Evolutionary conservation across 2,113 vertebrate species (phyloP).

Genomic region (Cromileptes altivelis): DNA sequence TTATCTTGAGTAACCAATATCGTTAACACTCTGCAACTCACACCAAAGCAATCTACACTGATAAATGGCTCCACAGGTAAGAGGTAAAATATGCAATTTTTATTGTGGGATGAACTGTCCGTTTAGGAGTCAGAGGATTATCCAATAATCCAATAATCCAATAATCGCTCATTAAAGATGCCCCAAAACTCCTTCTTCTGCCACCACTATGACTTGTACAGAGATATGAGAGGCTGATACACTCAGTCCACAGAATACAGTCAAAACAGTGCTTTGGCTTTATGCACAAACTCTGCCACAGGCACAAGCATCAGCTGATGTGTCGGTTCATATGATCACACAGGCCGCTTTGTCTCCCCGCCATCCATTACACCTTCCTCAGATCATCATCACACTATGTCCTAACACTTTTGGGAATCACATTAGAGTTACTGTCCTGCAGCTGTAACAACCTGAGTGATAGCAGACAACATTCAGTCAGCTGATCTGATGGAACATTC

Average conservation of each 20-base stretch:
- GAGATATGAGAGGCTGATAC: not conserved
- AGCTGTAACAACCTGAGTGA: not conserved
- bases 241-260: not conserved
- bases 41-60: no score
- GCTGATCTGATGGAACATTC: not conserved
- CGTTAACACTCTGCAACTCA: no score
- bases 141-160: not conserved
- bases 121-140: not conserved
- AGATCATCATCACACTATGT: constrained; percentile 11
- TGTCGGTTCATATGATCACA: constrained; percentile 31
- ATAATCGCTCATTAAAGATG: not conserved
- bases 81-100: no score
- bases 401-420: constrained; percentile 3
- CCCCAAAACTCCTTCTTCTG: not conserved
- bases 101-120: no score
- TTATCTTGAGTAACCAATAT: no score
- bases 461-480: constrained; percentile 7
- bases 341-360: constrained; percentile 2
- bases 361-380: not conserved
- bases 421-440: constrained; percentile 1
- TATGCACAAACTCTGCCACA: not conserved
- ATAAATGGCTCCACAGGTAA: no score
- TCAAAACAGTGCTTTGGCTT: not conserved
- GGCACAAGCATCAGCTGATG: not conserved
- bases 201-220: not conserved